phyloP scores from a whole-genome alignment of 2,113 vertebrate species.

The Dasyprocta punctata region DNA sequence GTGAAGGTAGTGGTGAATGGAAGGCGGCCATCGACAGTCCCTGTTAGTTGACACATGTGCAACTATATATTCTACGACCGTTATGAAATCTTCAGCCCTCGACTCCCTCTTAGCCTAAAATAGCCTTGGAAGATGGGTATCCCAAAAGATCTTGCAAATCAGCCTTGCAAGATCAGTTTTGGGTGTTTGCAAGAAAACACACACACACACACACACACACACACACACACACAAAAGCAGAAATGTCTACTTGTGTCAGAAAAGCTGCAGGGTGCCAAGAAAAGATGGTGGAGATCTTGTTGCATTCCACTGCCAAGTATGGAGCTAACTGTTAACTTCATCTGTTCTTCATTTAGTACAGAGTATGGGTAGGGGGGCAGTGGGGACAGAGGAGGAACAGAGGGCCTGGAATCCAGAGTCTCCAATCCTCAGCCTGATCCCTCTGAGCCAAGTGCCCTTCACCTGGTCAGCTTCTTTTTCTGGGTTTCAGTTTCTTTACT shows the following conservation, averaged over 20 bases:
- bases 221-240: background rate
- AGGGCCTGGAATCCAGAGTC: background rate
- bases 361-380: background rate
- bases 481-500: background rate
- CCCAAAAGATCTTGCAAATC: background rate
- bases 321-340: background rate
- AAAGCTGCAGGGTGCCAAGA: background rate
- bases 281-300: background rate
- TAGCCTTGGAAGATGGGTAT: background rate
- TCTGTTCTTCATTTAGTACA: background rate
- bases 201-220: too few species aligned
- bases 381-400: background rate
- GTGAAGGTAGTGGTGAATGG: too few species aligned
- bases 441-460: background rate
- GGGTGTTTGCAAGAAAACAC: background rate
- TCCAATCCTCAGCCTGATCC: background rate
- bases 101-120: background rate
- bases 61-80: background rate
- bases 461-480: background rate
- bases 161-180: background rate
- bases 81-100: background rate
- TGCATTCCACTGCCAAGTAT: background rate
- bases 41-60: background rate
- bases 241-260: background rate
- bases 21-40: background rate